Evolutionary conservation across 2,888 invertebrate genomes (phyloP), one percentile per base, ranked within the genome.

Genomic region (Bellardia bayeri): DNA sequence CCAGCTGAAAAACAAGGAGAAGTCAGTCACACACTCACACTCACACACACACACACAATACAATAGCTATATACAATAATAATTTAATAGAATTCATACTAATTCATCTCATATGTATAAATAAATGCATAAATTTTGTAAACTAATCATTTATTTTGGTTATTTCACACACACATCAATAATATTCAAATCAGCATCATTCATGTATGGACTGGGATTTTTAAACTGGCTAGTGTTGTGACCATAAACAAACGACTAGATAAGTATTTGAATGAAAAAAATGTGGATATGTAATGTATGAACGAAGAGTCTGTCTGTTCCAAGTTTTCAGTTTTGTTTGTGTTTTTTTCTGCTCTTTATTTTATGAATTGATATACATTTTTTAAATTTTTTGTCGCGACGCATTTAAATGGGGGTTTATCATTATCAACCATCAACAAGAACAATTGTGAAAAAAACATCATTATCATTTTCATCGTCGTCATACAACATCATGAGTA

Each of bases 361-460:
- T 66, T 66, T 64, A 56, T 83, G 78, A 83, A 81, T 85, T 75
- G 63, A 63, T 72, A 49, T 82, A 45, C 58, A 56, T 75, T 75
- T 68, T 37, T 30, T 58, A 71, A 58, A 23, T 23, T 23, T n/a
- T 81, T 71, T 82, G 87, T 85, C 87, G 85, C 85, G 85, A 87
- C 85, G 85, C 85, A 87, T 87, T 74, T 85, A 87, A 85, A 87
- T 82, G 74, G 79, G 82, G 85, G 85, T 71, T 87, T 87, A 87
- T 82, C 87, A 81, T 66, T 56, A 64, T 71, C 54, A 49, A 68
- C 23, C 33, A 74, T 61, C 51, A 79, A 6, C 37, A 37, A 37
- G 37, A 6, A 37, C 6, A 6, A 37, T 37, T 6, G 37, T 37
- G 37, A 5, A 37, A 5, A 37, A 37, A 37, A 37, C 37, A 37